phyloP scores from a whole-genome alignment of 2,113 vertebrate genomes.

The Cricetomys ansorgei region DNA sequence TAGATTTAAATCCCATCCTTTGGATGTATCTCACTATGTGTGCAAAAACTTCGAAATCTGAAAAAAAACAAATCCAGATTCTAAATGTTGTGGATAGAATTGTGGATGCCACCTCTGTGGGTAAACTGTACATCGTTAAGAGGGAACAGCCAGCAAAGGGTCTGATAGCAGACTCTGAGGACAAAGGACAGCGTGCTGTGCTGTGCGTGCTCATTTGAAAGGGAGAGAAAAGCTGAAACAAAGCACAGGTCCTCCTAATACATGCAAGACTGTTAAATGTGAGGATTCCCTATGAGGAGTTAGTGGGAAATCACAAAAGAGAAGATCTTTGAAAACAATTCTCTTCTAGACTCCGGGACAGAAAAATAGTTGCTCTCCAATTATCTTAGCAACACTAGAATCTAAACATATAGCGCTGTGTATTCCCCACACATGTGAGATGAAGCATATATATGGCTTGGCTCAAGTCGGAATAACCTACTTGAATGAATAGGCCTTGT shows the following conservation, averaged over 20 bases:
- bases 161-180: neutral
- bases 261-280: neutral
- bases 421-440: neutral
- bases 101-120: too few species aligned
- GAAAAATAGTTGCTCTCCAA: neutral
- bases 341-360: slow-evolving; percentile 8
- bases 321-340: slow-evolving; percentile 23
- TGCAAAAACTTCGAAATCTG: neutral
- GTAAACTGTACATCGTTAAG: neutral
- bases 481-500: neutral
- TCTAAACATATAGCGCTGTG: neutral
- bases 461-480: neutral
- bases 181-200: neutral
- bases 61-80: neutral
- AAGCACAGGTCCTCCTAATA: slow-evolving; percentile 26
- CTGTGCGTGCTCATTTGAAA: neutral
- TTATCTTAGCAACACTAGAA: neutral
- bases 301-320: neutral
- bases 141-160: neutral
- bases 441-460: neutral
- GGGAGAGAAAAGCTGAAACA: neutral
- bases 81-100: too few species aligned
- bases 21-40: neutral
- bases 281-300: neutral
- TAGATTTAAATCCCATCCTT: neutral